Evolutionary conservation across 2,888 invertebrate species (phyloP), one percentile per base, ranked within the genome.

Genomic region (Periphyllus acericola): DNA sequence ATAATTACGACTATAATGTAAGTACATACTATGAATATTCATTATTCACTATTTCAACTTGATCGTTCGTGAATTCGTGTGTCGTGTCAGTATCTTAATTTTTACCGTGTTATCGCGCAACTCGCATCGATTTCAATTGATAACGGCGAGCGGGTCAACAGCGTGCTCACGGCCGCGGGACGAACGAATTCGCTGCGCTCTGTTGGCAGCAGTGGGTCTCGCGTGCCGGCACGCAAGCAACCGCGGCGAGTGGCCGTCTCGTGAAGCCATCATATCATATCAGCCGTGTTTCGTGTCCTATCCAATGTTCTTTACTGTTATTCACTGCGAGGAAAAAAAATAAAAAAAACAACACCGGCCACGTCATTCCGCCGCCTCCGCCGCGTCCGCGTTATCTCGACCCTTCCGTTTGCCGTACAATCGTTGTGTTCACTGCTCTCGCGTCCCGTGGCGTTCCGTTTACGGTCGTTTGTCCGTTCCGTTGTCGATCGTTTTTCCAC

Each of bases 291-390:
- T 5, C 19, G 60, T 25, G 60, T 60, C 60, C 60, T 21, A 21
- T 25, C 21, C 60, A n/a, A n/a, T n/a, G 25, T 60, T 25, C 21
- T 21, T 19, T 21, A 60, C 60, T 60, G 60, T 60, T 60, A 60
- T 60, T 60, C 21, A 6, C 21, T 0, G 60, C 25, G 60, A 21
- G 19, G 21, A 74, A 34, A 74, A 34, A 75, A 36, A 46, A 75
- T 40, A 36, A 60, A 71, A 87, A 79, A 72, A 72, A 85, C 68
- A 68, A 72, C 86, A 60, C 86, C 86, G 86, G 86, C 86, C 86
- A 87, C 86, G 86, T 87, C 86, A 87, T 80, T 87, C 60, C 60
- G 60, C 32, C 34, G 40, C 46, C 32, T 40, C 83, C 60, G 60
- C 36, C 52, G 25, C 55, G 34, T 11, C 55, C 5, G 36, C 32